Conservation (phyloP, 2,888 invertebrate species). For the Parapristionchus giblindavisi region DNA sequence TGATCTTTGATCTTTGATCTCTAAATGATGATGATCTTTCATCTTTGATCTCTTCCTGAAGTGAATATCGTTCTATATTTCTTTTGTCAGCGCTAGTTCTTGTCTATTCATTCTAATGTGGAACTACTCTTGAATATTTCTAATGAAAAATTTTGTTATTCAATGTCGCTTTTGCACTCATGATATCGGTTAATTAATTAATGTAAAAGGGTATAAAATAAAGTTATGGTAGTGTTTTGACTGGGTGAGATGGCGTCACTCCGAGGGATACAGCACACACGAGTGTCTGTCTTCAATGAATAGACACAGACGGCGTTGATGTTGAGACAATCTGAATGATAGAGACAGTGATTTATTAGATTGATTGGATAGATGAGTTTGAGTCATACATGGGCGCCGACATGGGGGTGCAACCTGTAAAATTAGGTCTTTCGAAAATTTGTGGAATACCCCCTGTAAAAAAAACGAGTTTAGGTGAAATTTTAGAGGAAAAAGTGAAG, state of each 20-base stretch:
- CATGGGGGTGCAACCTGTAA: not conserved
- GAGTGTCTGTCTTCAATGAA: conserved; percentile 2
- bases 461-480: not conserved
- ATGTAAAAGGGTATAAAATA: not conserved
- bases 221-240: not conserved
- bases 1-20: no score
- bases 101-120: no score
- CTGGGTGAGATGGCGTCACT: conserved; percentile 17
- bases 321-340: conserved; percentile 3
- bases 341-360: not conserved
- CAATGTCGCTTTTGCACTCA: not conserved
- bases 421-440: not conserved
- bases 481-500: no score
- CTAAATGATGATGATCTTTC: no score
- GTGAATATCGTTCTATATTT: no score
- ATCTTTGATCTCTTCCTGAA: no score
- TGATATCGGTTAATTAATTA: not conserved
- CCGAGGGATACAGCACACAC: conserved; percentile 8
- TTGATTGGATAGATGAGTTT: no score
- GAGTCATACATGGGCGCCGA: no score
- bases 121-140: no score
- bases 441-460: not conserved
- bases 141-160: no score
- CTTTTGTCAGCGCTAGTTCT: no score
- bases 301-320: conserved; percentile 21